Base-by-base conservation (phyloP, 92 coral and sea anemone genomes). In the Muricea muricata region DNA sequence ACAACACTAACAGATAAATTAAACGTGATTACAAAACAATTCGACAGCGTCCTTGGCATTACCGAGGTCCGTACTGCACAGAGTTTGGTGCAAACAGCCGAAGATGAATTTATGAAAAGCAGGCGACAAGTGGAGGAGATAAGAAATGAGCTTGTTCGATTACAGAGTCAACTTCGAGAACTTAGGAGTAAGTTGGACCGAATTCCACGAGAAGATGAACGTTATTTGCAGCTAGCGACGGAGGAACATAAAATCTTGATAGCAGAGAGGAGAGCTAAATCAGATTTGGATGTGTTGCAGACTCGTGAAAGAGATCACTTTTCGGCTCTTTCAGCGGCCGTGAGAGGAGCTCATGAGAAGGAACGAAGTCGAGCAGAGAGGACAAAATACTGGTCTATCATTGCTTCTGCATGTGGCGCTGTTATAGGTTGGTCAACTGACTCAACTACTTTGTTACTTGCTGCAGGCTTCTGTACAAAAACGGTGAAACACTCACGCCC, bases 351-450 rank as follows among this genome's bases (percentile, higher is more conserved):
- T 20, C 99, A 97, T 46, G 99, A 97, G 86, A 91, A 84, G 46
- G 99, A 97, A 81, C 88, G 99, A 58, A 91, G 92, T 14, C 85
- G 99, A 69, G 99, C 96, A 1, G 99, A 97, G 71, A 88, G 99
- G 68, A 97, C 99, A 7, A 97, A 97, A 79, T 92, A 97, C 80
- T 97, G 99, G 99, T 97, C 99, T 10, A 93, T 97, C 34, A 83
- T 97, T 78, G 99, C 98, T 11, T 97, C 99, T 12, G 90, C 94
- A 39, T 93, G 90, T 29, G 99, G 99, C 45, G 99, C 99, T 7
- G 93, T 94, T 33, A 60, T 97, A 73, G 99, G 99, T 94, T 81
- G 69, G 97, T 57, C 25, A n/a, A 3, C 6, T 45, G 24, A n/a
- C n/a, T n/a, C n/a, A n/a, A n/a, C n/a, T n/a, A n/a, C n/a, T n/a